Conservation (phyloP, 1,140 invertebrate species). For the Thaumatotibia leucotreta region DNA sequence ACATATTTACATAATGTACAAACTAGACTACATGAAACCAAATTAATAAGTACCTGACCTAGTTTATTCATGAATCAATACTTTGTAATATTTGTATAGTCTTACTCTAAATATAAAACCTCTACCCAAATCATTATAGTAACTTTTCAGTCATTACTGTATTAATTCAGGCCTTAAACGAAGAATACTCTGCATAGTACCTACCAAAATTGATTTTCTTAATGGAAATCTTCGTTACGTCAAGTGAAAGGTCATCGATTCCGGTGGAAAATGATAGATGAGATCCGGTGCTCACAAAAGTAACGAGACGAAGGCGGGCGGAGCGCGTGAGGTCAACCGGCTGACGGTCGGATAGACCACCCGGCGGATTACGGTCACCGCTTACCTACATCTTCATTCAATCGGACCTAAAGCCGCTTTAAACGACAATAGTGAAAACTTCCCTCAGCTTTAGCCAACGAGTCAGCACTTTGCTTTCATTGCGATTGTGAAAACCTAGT, state of each 20-base stretch:
- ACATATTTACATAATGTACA: too few species aligned
- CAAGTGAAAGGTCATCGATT: constrained; percentile 39
- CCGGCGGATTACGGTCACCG: constrained; percentile 49
- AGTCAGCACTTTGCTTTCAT: background rate
- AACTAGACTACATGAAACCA: too few species aligned
- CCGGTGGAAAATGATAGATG: constrained; percentile 49
- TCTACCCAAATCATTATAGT: too few species aligned
- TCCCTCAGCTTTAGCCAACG: constrained; percentile 22
- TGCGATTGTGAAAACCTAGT: constrained; percentile 21
- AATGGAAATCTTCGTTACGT: constrained; percentile 27
- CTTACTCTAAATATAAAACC: too few species aligned
- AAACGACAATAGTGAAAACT: constrained; percentile 43
- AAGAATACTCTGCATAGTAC: background rate
- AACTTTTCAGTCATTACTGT: too few species aligned
- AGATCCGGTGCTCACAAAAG: constrained; percentile 43
- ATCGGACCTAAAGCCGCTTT: constrained; percentile 35
- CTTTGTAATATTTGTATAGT: too few species aligned
- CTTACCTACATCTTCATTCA: constrained; percentile 48
- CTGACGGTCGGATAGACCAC: constrained; percentile 39
- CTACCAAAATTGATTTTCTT: constrained; percentile 24
- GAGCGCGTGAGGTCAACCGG: constrained; percentile 49
- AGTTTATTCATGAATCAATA: too few species aligned
- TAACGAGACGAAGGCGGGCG: constrained; percentile 34
- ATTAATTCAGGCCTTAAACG: too few species aligned
- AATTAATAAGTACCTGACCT: too few species aligned